Evolutionary conservation across 2,888 invertebrate genomes (phyloP).

Genomic region (Seira ritae): DNA sequence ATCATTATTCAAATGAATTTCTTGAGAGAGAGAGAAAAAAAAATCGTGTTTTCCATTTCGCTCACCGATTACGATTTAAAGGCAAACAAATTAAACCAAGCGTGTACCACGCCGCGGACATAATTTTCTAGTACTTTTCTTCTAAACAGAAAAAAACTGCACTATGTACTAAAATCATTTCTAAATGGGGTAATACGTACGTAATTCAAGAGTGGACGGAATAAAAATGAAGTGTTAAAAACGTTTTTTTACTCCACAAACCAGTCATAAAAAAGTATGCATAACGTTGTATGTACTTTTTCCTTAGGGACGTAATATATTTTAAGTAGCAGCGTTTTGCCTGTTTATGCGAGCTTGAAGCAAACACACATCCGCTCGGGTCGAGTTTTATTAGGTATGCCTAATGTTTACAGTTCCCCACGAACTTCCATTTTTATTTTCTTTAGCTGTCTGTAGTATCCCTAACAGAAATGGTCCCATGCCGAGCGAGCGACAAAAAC

Average conservation of each 20-base stretch:
- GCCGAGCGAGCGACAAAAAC: conserved; percentile 61
- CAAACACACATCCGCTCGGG: neutral
- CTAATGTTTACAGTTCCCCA: conserved; percentile 20
- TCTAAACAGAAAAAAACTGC: no score
- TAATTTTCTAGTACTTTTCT: no score
- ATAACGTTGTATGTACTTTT: neutral
- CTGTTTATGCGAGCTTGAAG: neutral
- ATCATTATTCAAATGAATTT: conserved; percentile 18
- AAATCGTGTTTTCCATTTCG: neutral
- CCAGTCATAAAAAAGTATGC: neutral
- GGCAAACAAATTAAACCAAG: conserved; percentile 15
- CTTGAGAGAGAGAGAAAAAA: neutral
- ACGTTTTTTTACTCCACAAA: neutral
- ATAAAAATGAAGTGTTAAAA: neutral
- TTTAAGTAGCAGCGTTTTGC: neutral
- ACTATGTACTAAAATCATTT: no score
- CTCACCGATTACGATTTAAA: neutral
- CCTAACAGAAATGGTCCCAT: conserved; percentile 15
- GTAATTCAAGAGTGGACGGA: no score
- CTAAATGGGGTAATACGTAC: no score
- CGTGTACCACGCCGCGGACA: no score
- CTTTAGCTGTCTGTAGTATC: neutral
- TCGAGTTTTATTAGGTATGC: neutral
- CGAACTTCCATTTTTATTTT: neutral
- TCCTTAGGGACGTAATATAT: neutral